A percentile compares a stretch with the other conserved stretches of the same genome.
phyloP scores from a whole-genome alignment of 2,888 invertebrate species.

The Drosophila ochracea region DNA sequence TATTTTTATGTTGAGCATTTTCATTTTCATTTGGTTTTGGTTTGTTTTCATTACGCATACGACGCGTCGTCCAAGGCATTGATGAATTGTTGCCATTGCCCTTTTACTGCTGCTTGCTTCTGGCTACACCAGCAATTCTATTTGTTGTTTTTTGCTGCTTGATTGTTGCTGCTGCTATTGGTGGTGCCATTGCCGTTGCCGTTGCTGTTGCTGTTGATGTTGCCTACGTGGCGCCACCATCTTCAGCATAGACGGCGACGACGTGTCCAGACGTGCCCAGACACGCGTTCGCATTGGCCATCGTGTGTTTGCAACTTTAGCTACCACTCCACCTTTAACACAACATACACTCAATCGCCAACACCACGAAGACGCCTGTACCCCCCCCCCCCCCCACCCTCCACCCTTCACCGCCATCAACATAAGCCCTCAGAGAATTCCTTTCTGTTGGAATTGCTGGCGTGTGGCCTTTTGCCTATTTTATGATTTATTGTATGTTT shows the following conservation, averaged over 20 bases:
- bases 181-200: neutral
- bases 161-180: conserved; percentile 5
- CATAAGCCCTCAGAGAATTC: neutral
- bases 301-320: conserved; percentile 24
- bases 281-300: conserved; percentile 49
- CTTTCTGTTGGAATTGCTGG: conserved; percentile 22
- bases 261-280: conserved; percentile 69
- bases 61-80: conserved; percentile 64
- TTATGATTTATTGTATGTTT: conserved; percentile 77
- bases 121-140: conserved; percentile 62
- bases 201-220: conserved; percentile 19
- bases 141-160: neutral
- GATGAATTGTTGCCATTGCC: conserved; percentile 73
- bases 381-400: too few species aligned
- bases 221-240: conserved; percentile 69
- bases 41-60: conserved; percentile 68
- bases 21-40: conserved; percentile 15
- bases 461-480: conserved; percentile 66
- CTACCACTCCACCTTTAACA: conserved; percentile 4
- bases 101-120: conserved; percentile 30
- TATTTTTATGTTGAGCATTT: conserved; percentile 1
- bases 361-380: neutral
- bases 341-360: neutral
- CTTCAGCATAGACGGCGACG: conserved; percentile 54
- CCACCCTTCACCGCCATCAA: neutral